Conservation (phyloP, 2,888 invertebrate genomes). For the Sericinus montela region DNA sequence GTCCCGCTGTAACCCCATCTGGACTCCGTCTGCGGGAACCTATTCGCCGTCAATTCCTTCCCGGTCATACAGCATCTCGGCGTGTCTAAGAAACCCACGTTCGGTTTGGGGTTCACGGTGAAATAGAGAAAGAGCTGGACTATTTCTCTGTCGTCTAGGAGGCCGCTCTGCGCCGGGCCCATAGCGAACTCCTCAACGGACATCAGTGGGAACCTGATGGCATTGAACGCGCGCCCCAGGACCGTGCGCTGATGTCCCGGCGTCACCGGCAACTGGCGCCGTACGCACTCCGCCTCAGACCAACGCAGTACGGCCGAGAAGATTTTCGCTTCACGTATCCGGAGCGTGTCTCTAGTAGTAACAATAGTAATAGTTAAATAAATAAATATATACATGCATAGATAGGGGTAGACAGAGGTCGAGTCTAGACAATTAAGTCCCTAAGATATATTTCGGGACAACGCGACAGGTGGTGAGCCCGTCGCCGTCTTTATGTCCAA, state of each 20-base stretch:
- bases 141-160: conserved; percentile 87
- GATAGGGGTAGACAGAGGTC: too few species aligned
- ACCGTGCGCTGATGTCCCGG: conserved; percentile 84
- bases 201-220: conserved; percentile 91
- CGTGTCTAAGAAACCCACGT: conserved; percentile 83
- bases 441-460: too few species aligned
- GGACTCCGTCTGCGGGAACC: conserved; percentile 87
- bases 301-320: conserved; percentile 87
- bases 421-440: too few species aligned
- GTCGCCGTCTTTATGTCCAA: too few species aligned
- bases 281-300: conserved; percentile 86
- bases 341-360: conserved; percentile 83
- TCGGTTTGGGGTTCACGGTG: conserved; percentile 87
- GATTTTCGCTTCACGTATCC: conserved; percentile 88
- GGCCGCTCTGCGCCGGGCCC: conserved; percentile 86
- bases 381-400: background rate
- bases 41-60: conserved; percentile 85
- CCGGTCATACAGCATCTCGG: conserved; percentile 89
- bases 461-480: too few species aligned
- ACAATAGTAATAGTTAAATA: background rate
- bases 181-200: conserved; percentile 91
- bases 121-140: conserved; percentile 86
- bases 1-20: conserved; percentile 93
- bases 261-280: conserved; percentile 82
- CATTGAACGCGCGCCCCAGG: conserved; percentile 83